Evolutionary conservation across 1,140 invertebrate genomes (phyloP), one percentile per base, ranked within the genome.

Genomic region (Macrosteles quadrilineatus): DNA sequence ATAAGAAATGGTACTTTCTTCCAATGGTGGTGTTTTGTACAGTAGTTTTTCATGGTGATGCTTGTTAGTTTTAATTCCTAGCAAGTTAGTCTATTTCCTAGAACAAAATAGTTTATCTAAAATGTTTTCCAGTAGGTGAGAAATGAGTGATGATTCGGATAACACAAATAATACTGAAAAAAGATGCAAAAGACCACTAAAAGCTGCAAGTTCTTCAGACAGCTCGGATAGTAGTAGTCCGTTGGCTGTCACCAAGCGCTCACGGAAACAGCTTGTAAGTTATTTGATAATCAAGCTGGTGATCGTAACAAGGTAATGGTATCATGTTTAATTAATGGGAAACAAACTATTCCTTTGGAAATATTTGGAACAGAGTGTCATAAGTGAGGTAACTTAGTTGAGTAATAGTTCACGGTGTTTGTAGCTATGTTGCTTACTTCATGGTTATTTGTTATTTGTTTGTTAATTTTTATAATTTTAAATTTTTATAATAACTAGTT

Each of bases 111-210:
- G 32, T 21, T 66, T 66, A 66, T 30, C n/a, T 3, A 59, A 45
- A 43, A 21, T 66, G 31, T 66, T 66, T 40, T 66, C 45, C 40
- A 66, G 40, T 66, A 66, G 63, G 63, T 66, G 63, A 66, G 63
- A 29, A 45, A 66, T 66, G 63, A 66, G 63, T 43, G 63, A 66
- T 66, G 63, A 45, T 23, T 66, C 63, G 14, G 63, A 66, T 66
- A 66, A 32, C 23, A n/a, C 17, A 66, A 43, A 45, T 45, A 66
- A 43, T 23, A 45, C 36, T 21, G 63, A 30, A 21, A 23, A 40
- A 66, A 66, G 21, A 21, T 19, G 63, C 19, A 66, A 45, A 66
- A 66, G 63, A 66, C 63, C 63, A 43, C 32, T 43, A 43, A 43
- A 43, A 19, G 4, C 63, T 45, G 40, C 32, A 66, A 43, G 32